These are phyloP conservation scores for Stenoptilia bipunctidactyla DNA, from an alignment of 2,888 invertebrate species.

Conservation along the genomic window DNA sequence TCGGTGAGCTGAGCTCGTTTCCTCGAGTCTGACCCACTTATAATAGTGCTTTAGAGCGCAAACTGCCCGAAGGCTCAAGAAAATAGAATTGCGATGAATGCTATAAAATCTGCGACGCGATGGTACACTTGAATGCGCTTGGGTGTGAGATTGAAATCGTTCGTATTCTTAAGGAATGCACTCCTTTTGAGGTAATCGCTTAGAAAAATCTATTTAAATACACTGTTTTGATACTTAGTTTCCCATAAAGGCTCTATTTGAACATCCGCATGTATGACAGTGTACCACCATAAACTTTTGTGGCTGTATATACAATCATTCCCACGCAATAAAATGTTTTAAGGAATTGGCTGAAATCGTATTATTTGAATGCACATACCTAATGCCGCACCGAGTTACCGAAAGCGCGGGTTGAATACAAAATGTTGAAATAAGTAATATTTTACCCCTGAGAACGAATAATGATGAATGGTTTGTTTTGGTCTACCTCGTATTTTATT, in stretches of 20 bases:
- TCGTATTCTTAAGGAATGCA: neutral
- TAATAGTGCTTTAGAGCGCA: conserved; percentile 24
- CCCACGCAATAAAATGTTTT: no score
- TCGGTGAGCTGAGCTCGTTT: conserved; percentile 16
- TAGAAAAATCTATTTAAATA: conserved; percentile 3
- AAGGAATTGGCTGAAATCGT: neutral
- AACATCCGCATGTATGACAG: no score
- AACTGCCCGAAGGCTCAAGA: conserved; percentile 28
- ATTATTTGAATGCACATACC: conserved; percentile 1
- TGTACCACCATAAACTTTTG: no score
- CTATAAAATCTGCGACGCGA: conserved; percentile 27
- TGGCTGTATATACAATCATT: no score
- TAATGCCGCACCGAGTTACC: neutral
- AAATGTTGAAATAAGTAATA: neutral
- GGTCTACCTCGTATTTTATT: neutral
- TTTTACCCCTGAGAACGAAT: neutral
- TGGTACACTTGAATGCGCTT: conserved; percentile 10
- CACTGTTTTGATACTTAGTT: no score
- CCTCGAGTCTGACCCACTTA: conserved; percentile 28
- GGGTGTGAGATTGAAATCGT: neutral
- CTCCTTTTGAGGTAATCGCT: conserved; percentile 3
- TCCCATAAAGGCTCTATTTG: no score
- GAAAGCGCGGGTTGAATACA: neutral
- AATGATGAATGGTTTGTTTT: neutral
- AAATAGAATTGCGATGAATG: conserved; percentile 39